These are phyloP conservation scores for Ornithoptera priamus DNA, from an alignment of 2,888 invertebrate species.

Conservation along the genomic window DNA sequence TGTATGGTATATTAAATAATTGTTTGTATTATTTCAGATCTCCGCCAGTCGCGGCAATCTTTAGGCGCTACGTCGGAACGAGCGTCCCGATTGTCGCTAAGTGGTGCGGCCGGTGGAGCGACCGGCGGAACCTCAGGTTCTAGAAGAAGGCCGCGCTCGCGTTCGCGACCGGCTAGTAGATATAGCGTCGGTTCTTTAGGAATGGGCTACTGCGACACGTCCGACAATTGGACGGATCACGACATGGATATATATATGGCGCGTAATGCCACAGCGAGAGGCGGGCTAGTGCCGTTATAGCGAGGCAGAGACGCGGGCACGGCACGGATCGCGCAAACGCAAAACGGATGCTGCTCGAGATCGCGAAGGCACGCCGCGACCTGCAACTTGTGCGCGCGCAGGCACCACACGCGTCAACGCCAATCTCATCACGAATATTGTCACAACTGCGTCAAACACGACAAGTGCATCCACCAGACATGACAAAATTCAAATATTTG, in stretches of 20 bases:
- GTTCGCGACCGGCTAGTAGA: slow-evolving; percentile 90
- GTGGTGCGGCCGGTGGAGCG: slow-evolving; percentile 82
- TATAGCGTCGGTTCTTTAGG: slow-evolving; percentile 90
- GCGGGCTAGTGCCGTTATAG: slow-evolving; percentile 91
- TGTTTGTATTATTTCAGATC: slow-evolving; percentile 75
- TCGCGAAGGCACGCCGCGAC: slow-evolving; percentile 42
- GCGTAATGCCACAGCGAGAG: slow-evolving; percentile 91
- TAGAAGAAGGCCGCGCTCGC: slow-evolving; percentile 87
- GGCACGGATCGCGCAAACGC: slow-evolving; percentile 47
- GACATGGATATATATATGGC: slow-evolving; percentile 98
- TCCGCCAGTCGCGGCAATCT: slow-evolving; percentile 92
- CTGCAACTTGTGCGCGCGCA: slow-evolving; percentile 53
- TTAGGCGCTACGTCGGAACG: slow-evolving; percentile 90
- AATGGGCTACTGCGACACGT: slow-evolving; percentile 92
- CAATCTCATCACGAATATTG: slow-evolving; percentile 35
- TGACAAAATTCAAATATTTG: slow-evolving; percentile 31
- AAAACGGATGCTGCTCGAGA: slow-evolving; percentile 49
- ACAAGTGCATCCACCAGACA: slow-evolving; percentile 31
- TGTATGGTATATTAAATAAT: neutral
- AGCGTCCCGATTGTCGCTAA: slow-evolving; percentile 87
- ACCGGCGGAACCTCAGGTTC: slow-evolving; percentile 82
- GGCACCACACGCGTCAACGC: slow-evolving; percentile 38
- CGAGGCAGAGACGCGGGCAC: slow-evolving; percentile 52
- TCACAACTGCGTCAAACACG: slow-evolving; percentile 32
- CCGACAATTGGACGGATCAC: slow-evolving; percentile 96